Conservation (phyloP, 2,888 invertebrate genomes). For the Acanthosepion lycidas region DNA sequence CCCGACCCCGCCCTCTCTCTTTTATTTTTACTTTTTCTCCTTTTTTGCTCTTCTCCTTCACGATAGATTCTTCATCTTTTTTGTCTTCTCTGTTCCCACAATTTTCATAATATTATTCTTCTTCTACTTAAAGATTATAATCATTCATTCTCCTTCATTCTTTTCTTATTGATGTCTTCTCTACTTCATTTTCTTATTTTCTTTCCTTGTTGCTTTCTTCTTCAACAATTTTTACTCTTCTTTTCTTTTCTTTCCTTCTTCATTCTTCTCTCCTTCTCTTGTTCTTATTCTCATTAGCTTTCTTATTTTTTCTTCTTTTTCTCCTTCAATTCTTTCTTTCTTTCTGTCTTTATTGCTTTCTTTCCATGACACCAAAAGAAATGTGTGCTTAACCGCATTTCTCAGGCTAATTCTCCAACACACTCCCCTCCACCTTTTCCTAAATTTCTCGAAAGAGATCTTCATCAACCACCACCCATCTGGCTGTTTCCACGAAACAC, state of each 20-base stretch:
- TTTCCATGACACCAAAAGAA: background rate
- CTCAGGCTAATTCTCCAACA: background rate
- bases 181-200: background rate
- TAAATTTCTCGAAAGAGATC: background rate
- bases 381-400: slow-evolving; percentile 9
- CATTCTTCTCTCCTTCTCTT: background rate
- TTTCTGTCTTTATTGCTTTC: background rate
- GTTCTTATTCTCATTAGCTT: background rate
- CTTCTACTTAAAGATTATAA: background rate
- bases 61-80: background rate
- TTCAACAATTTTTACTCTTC: background rate
- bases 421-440: background rate
- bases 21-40: background rate
- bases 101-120: background rate
- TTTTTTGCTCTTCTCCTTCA: background rate
- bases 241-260: background rate
- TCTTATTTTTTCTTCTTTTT: no score
- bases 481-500: slow-evolving; percentile 4
- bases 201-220: background rate
- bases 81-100: background rate
- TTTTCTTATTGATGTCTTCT: background rate
- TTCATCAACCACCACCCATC: background rate
- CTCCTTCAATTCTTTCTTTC: background rate
- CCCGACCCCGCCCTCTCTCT: no score
- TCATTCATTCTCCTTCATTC: background rate